Conservation (phyloP, 1,140 invertebrate genomes). For the Acromyrmex heyeri region DNA sequence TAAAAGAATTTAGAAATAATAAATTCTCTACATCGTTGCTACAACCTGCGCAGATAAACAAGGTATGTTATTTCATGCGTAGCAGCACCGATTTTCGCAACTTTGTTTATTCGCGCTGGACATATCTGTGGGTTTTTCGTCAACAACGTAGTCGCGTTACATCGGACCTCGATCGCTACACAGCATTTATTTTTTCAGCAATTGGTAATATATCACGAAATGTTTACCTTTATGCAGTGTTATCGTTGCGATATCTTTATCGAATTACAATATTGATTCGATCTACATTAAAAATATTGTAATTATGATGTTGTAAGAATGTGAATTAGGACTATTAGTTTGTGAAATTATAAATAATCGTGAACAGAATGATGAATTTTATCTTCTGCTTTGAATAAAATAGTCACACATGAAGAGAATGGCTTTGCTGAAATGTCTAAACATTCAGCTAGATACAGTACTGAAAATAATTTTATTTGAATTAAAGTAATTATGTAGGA, state of each 20-base stretch:
- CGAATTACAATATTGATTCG: neutral
- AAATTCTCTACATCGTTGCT: neutral
- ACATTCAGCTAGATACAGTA: too few species aligned
- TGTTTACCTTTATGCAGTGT: neutral
- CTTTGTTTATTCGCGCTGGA: constrained; percentile 23
- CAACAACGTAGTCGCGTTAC: constrained; percentile 15
- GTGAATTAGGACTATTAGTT: neutral
- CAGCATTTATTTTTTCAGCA: constrained; percentile 40
- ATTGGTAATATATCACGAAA: constrained; percentile 36
- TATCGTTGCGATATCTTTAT: neutral
- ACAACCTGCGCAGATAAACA: constrained; percentile 8
- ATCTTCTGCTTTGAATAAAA: neutral
- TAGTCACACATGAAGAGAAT: neutral
- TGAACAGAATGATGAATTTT: neutral
- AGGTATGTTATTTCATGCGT: constrained; percentile 4
- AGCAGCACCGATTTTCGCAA: constrained; percentile 23
- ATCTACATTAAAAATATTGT: neutral
- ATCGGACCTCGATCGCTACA: neutral
- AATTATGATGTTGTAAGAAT: neutral
- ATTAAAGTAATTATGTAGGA: too few species aligned
- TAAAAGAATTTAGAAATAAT: constrained; percentile 10
- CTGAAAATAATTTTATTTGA: too few species aligned
- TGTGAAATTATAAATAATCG: neutral
- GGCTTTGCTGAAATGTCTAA: too few species aligned
- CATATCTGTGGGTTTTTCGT: neutral